Percentiles rank a stretch among this genome's conserved stretches.
Conservation (phyloP, 2,797 vertebrate genomes). For the Varecia variegata region DNA sequence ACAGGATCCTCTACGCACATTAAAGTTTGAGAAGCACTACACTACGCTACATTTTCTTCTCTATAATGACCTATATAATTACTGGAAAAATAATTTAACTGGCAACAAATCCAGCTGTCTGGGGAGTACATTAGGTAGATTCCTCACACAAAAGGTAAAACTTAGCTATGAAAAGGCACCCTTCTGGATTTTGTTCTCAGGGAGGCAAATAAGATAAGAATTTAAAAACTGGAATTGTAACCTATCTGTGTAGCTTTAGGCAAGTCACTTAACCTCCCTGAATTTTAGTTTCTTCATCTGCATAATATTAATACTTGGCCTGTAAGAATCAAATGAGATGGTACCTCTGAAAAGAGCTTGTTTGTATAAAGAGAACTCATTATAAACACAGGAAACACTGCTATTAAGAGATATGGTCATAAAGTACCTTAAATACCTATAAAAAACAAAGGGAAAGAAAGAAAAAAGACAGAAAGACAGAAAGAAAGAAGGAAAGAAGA, state of each 20-base stretch:
- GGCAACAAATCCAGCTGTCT: background rate
- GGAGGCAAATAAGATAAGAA: background rate
- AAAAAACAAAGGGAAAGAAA: background rate
- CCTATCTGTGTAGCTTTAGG: background rate
- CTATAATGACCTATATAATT: background rate
- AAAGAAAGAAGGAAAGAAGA: background rate
- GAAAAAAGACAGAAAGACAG: background rate
- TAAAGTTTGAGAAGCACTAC: background rate
- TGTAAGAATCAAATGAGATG: background rate
- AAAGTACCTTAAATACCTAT: background rate
- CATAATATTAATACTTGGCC: background rate
- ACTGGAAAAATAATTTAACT: background rate
- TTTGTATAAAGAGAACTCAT: background rate
- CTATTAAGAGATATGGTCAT: background rate
- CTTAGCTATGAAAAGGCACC: background rate
- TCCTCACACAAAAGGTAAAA: background rate
- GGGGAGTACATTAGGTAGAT: background rate
- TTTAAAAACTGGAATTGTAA: constrained; percentile 12
- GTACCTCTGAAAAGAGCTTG: background rate
- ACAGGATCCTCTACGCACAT: background rate
- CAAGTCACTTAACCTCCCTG: background rate
- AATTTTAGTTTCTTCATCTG: background rate
- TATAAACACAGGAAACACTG: background rate
- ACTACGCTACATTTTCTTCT: background rate
- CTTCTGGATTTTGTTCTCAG: background rate